Evolutionary conservation across 2,888 invertebrate genomes (phyloP).

Genomic region (Leucophenga maculata): DNA sequence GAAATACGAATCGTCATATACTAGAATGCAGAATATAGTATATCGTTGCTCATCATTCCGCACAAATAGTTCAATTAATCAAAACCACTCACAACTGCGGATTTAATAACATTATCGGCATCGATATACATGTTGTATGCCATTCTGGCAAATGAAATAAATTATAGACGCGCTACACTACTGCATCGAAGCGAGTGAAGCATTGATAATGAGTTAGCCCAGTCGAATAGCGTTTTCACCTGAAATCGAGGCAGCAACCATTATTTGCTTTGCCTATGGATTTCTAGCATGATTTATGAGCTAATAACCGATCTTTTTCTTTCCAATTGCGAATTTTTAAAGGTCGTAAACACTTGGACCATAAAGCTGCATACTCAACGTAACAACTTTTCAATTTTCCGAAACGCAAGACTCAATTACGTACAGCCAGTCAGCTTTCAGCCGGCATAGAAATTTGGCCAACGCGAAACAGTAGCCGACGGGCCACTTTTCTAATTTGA

Average conservation of each 20-base stretch:
- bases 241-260: background rate
- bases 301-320: background rate
- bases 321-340: background rate
- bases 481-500: conserved; percentile 59
- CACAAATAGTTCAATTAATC: conserved; percentile 62
- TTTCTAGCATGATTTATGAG: too few species aligned
- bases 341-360: background rate
- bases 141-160: conserved; percentile 11
- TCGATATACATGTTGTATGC: conserved; percentile 17
- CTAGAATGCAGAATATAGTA: background rate
- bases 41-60: conserved; percentile 49
- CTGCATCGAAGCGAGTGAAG: background rate
- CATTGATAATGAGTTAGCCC: background rate
- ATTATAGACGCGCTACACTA: background rate
- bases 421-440: conserved; percentile 11
- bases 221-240: too few species aligned
- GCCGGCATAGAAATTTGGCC: background rate
- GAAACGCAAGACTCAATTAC: conserved; percentile 11
- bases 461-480: conserved; percentile 52
- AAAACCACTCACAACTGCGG: conserved; percentile 54
- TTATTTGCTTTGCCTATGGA: conserved; percentile 3
- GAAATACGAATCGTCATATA: too few species aligned
- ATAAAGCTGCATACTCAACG: too few species aligned
- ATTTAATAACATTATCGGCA: conserved; percentile 57
- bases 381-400: background rate